Base-by-base conservation (phyloP, 2,888 invertebrate genomes). In the Muschampia plurimacula region DNA sequence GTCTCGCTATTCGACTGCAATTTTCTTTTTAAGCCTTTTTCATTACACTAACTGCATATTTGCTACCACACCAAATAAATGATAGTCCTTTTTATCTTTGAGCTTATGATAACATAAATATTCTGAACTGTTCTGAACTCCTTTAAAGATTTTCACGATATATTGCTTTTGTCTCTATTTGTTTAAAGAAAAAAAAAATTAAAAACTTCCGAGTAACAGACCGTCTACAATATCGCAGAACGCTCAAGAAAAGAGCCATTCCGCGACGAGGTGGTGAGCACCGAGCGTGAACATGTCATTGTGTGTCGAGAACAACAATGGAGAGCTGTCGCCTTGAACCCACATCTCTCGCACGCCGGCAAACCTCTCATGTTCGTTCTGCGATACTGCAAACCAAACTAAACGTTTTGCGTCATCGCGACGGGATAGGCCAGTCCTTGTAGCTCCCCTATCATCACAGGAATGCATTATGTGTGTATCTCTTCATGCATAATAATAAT, bases 311-410 rank as follows among this genome's bases (percentile, higher is more conserved):
- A 32, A 32, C 55, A 41, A 66, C 62, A 73, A 74, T 75, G 73
- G 67, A 15, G 67, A 63, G 67, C 62, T 44, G 74, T 76, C 73
- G 74, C 80, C 78, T 80, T 79, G 79, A 79, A 78, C 78, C 63
- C 69, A 36, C 69, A 71, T 36, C 63, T 49, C 68, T 60, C 60
- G 32, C 32, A 32, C 32, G 49, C 28, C 60, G 36, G 46, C 68
- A 68, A 44, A 22, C 52, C 41, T 60, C 63, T 69, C 69, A 39
- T 52, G 63, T 46, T 63, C 63, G 63, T 69, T 55, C 55, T 49
- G 63, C 63, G 62, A 52, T 49, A 62, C 69, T 62, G 12, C 59
- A 8, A n/a, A 28, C 10, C 57, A 28, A 55, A 28, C 49, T 10
- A 36, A 62, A 41, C 62, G 62, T 15, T 62, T 63, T 69, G 55